phyloP scores from a whole-genome alignment of 2,888 invertebrate species.

The Cataglyphis rosenhaueri region DNA sequence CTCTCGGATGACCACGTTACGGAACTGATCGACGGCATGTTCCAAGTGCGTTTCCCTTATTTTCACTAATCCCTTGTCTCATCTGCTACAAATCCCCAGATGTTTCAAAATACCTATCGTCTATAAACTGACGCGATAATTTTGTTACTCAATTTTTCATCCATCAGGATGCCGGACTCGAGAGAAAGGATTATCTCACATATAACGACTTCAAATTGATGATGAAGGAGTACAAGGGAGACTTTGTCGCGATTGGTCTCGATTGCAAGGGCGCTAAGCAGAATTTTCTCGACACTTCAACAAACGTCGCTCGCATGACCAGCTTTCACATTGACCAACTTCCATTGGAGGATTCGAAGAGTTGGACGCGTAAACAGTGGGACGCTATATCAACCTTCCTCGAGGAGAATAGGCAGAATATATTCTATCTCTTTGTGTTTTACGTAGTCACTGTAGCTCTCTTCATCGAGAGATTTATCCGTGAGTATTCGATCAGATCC shows the following conservation, averaged over 20 bases:
- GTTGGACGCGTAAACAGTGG: constrained; percentile 92
- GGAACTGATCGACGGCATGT: constrained; percentile 97
- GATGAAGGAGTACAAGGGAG: constrained; percentile 99
- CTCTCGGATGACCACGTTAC: constrained; percentile 96
- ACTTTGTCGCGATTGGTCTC: constrained; percentile 96
- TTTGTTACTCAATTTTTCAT: not conserved
- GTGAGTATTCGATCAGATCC: constrained; percentile 86
- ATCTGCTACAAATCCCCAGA: not conserved
- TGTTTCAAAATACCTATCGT: not conserved
- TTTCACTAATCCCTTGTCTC: too few relatives aligned
- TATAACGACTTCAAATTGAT: constrained; percentile 97
- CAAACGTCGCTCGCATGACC: constrained; percentile 97
- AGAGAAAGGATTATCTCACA: constrained; percentile 95
- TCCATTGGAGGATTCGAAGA: constrained; percentile 87
- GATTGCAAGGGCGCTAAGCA: constrained; percentile 98
- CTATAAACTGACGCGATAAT: not conserved
- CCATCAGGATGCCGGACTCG: constrained; percentile 93
- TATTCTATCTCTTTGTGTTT: constrained; percentile 97
- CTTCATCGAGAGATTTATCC: constrained; percentile 98
- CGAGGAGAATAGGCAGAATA: constrained; percentile 98
- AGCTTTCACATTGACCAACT: constrained; percentile 93
- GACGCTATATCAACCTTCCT: constrained; percentile 95
- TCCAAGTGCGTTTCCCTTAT: constrained; percentile 87
- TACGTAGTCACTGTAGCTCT: constrained; percentile 97
- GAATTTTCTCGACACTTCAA: constrained; percentile 97